phyloP scores from a whole-genome alignment of 2,797 vertebrate species.

The Xenopus petersii region DNA sequence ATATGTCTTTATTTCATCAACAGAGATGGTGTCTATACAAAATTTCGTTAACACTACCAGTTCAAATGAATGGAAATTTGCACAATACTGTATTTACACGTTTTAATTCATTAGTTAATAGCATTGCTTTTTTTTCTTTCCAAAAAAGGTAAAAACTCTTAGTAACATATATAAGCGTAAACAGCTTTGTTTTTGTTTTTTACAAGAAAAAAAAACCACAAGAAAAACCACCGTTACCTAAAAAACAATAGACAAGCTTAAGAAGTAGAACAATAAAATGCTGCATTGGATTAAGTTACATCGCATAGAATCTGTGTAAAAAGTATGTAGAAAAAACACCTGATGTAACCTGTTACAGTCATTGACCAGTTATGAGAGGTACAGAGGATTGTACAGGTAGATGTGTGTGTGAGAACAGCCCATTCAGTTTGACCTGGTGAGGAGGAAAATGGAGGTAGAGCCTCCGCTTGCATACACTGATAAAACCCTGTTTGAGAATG shows the following conservation, averaged over 20 bases:
- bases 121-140: slow-evolving; percentile 74
- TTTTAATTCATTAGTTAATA: slow-evolving; percentile 94
- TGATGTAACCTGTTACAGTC: slow-evolving; percentile 99
- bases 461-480: slow-evolving; percentile 94
- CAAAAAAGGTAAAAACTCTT: slow-evolving; percentile 91
- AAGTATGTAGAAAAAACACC: slow-evolving; percentile 99
- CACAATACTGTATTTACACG: slow-evolving; percentile 99
- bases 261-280: slow-evolving; percentile 96
- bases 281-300: slow-evolving; percentile 96
- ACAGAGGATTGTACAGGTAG: slow-evolving; percentile 99
- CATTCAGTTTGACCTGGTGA: slow-evolving; percentile 88
- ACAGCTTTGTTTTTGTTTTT: slow-evolving; percentile 71
- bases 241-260: slow-evolving; percentile 86
- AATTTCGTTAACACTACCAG: slow-evolving; percentile 97
- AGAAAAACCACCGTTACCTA: slow-evolving; percentile 94
- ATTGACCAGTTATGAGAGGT: slow-evolving; percentile 99
- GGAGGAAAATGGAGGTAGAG: slow-evolving; percentile 75
- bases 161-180: slow-evolving; percentile 97
- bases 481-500: slow-evolving; percentile 98
- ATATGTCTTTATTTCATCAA: slow-evolving; percentile 99
- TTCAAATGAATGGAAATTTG: slow-evolving; percentile 95
- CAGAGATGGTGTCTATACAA: slow-evolving; percentile 99
- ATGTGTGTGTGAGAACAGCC: slow-evolving; percentile 99
- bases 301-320: slow-evolving; percentile 99
- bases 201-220: slow-evolving; percentile 95